Evolutionary conservation across 2,797 vertebrate genomes (phyloP).

Genomic region (Dermochelys coriacea): DNA sequence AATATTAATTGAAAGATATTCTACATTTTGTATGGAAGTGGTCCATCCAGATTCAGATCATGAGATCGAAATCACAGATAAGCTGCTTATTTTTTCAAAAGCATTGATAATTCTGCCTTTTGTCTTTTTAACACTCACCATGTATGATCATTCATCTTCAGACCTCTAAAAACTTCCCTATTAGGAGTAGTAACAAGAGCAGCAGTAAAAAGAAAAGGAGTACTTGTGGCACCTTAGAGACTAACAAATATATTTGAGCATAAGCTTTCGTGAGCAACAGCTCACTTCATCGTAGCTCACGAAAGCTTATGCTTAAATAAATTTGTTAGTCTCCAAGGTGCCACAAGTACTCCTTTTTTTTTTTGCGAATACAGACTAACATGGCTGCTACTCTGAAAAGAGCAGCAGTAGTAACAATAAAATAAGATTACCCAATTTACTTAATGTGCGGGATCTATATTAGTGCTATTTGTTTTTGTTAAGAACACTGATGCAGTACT

Average conservation of each 20-base stretch:
- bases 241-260: no score
- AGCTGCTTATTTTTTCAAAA: background rate
- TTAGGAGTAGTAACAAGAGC: background rate
- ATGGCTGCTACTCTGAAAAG: no score
- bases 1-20: background rate
- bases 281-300: no score
- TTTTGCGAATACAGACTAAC: no score
- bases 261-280: no score
- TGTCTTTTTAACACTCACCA: background rate
- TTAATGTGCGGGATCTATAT: background rate
- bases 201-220: no score
- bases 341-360: no score
- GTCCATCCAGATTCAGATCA: background rate
- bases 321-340: no score
- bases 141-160: fast-evolving
- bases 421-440: background rate
- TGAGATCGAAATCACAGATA: background rate
- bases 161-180: background rate
- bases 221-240: no score
- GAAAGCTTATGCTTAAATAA: no score
- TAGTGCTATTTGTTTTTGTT: background rate
- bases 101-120: background rate
- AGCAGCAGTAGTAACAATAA: background rate
- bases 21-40: background rate
- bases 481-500: background rate